These are phyloP conservation scores for Formica aserva DNA, from an alignment of 2,888 invertebrate species.

Conservation along the genomic window DNA sequence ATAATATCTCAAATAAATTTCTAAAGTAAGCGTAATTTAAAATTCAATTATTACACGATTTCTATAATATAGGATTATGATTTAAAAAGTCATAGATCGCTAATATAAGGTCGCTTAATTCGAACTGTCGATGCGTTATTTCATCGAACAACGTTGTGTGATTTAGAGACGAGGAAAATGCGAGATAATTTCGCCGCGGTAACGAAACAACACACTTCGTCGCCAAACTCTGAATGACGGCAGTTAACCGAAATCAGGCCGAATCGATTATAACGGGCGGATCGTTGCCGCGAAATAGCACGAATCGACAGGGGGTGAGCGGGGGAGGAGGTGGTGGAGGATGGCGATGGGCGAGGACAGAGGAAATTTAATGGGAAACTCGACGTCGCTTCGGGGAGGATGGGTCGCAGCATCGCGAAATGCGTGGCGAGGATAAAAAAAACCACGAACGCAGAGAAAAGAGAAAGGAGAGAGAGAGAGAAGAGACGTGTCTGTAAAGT, in stretches of 20 bases:
- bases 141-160: background rate
- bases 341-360: conserved; percentile 25
- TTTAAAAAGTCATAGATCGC: background rate
- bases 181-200: conserved; percentile 37
- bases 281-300: conserved; percentile 79
- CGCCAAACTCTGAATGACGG: conserved; percentile 81
- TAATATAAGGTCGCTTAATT: background rate
- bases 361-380: conserved; percentile 79
- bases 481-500: conserved; percentile 43
- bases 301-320: conserved; percentile 76
- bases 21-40: background rate
- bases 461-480: conserved; percentile 14
- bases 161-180: conserved; percentile 26
- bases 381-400: conserved; percentile 53
- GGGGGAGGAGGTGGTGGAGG: background rate
- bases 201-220: conserved; percentile 40
- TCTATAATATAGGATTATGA: background rate
- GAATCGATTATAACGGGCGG: conserved; percentile 82
- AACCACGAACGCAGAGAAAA: background rate
- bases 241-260: conserved; percentile 82
- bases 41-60: background rate
- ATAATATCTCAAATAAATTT: background rate
- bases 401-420: conserved; percentile 46
- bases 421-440: conserved; percentile 24
- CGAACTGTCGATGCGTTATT: background rate